Percentiles rank a stretch among this genome's conserved stretches.
phyloP scores from a whole-genome alignment of 2,797 vertebrate genomes.

The Sandelia bainsii region DNA sequence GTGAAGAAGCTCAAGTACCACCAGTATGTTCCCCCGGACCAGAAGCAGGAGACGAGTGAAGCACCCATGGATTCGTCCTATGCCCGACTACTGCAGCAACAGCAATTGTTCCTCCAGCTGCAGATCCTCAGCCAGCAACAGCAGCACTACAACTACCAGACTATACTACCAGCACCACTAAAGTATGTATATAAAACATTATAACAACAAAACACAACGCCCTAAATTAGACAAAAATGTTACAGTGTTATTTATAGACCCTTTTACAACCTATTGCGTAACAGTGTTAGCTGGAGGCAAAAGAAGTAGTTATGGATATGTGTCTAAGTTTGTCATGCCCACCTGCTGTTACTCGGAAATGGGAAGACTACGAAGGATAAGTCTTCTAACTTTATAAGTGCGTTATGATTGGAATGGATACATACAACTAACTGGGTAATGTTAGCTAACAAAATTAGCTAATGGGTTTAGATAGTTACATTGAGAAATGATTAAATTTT shows the following conservation, averaged over 20 bases:
- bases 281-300: too few species aligned
- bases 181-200: constrained; percentile 85
- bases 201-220: not conserved
- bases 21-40: constrained; percentile 98
- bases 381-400: too few species aligned
- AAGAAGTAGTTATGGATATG: too few species aligned
- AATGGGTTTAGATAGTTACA: too few species aligned
- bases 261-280: not conserved
- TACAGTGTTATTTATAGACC: not conserved
- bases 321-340: too few species aligned
- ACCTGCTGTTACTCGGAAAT: too few species aligned
- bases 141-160: constrained; percentile 99
- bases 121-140: constrained; percentile 99
- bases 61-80: constrained; percentile 97
- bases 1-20: constrained; percentile 99
- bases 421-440: too few species aligned
- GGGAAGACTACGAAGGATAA: too few species aligned
- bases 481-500: too few species aligned
- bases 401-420: too few species aligned
- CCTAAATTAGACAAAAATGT: not conserved
- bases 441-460: too few species aligned
- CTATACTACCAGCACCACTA: constrained; percentile 94
- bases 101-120: constrained; percentile 98
- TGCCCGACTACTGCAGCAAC: constrained; percentile 95
- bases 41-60: constrained; percentile 93